A percentile compares a stretch with the other conserved stretches of the same genome.
Evolutionary conservation across 2,797 vertebrate genomes (phyloP).

Genomic region (Dendrocincla tyrannina): DNA sequence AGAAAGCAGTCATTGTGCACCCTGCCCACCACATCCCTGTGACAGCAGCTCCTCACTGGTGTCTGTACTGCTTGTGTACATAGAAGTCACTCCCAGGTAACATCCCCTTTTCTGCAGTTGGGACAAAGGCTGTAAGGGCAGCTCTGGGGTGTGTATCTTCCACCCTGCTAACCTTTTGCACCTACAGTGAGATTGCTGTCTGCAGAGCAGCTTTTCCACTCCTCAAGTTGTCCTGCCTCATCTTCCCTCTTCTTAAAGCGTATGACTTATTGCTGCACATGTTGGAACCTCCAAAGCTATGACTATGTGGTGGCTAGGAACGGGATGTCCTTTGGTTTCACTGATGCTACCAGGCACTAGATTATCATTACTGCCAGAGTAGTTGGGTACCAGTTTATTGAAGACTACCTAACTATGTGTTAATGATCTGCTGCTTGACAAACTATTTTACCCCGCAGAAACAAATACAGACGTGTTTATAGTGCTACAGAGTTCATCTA

Average conservation of each 20-base stretch:
- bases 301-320: fast-evolving
- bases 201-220: background rate
- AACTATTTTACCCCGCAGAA: background rate
- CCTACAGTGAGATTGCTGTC: fast-evolving
- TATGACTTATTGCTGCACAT: fast-evolving
- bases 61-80: fast-evolving
- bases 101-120: background rate
- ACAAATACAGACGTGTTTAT: background rate
- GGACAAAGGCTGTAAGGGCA: background rate
- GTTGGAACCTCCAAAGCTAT: background rate
- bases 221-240: background rate
- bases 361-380: background rate
- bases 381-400: background rate
- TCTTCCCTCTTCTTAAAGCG: background rate
- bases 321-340: background rate
- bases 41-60: background rate
- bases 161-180: background rate
- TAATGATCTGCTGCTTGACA: background rate
- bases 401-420: background rate
- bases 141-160: background rate
- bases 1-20: fast-evolving
- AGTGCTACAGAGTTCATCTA: background rate
- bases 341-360: background rate
- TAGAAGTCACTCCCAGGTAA: background rate
- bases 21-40: background rate